Base-by-base conservation (phyloP, 2,113 vertebrate genomes). In the Colistium nudipinnis region DNA sequence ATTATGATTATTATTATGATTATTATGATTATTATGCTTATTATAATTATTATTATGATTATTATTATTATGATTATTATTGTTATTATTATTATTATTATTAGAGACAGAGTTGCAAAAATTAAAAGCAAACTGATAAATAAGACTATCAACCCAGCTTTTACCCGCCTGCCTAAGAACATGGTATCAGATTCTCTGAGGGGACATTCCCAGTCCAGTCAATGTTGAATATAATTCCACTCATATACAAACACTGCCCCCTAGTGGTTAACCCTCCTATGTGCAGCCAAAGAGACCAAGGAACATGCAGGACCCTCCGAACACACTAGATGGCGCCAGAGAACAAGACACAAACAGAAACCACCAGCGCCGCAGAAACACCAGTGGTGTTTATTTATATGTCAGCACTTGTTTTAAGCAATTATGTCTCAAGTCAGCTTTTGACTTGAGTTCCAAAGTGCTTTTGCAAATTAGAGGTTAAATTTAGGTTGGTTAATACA, bases 321-420 rank as follows among this genome's bases (percentile, higher is more conserved):
- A 4, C 28, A 28, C 87, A 80, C 67, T 27, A 84, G 81, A 52
- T 78, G 85, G 82, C 19, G 31, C 30, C 62, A 85, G 51, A 80
- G 12, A 19, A 19, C 54, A 10, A 7, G 19, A 14, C 1, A 44
- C 4, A 17, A 12, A n/a, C 11, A 3, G 30, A 25, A n/a, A n/a
- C 19, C 22, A 47, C 24, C 11, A 4, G 25, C 1, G 14, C n/a
- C 4, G 2, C 13, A 7, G 48, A 33, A 54, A n/a, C 56, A 39
- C 45, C 27, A 30, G n/a, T n/a, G n/a, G n/a, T n/a, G n/a, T n/a
- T n/a, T n/a, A n/a, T n/a, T n/a, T n/a, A n/a, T n/a, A n/a, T n/a
- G n/a, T n/a, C n/a, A n/a, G n/a, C n/a, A n/a, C n/a, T n/a, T n/a
- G n/a, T n/a, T n/a, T n/a, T n/a, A n/a, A n/a, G n/a, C n/a, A n/a